A percentile compares a stretch with the other conserved stretches of the same genome.
These are phyloP conservation scores for Tridacna gigas DNA, from an alignment of 2,888 invertebrate genomes.

Conservation along the genomic window DNA sequence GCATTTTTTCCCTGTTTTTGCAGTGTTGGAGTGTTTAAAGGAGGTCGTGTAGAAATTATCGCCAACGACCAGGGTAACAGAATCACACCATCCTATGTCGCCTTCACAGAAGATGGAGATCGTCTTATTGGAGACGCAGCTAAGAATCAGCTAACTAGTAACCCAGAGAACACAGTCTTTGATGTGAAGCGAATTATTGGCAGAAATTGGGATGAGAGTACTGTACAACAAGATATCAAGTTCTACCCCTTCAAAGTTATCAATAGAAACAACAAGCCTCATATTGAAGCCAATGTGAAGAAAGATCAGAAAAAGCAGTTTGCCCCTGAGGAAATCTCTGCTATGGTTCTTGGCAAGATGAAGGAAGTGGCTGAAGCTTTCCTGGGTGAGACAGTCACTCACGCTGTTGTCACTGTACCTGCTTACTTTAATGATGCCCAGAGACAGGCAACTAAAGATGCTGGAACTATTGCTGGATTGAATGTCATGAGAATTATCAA, in stretches of 20 bases:
- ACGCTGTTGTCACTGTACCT: conserved; percentile 97
- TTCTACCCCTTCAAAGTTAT: conserved; percentile 98
- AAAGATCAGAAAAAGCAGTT: conserved; percentile 89
- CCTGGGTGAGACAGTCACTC: conserved; percentile 94
- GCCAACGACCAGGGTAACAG: conserved; percentile 99
- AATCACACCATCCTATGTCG: conserved; percentile 98
- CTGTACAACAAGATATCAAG: conserved; percentile 97
- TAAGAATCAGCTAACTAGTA: conserved; percentile 99
- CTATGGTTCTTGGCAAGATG: conserved; percentile 99
- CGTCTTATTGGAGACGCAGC: conserved; percentile 99
- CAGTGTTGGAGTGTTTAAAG: conserved; percentile 90
- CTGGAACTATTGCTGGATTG: conserved; percentile 96
- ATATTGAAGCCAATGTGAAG: conserved; percentile 89
- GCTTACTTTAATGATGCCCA: conserved; percentile 99
- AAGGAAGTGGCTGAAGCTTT: conserved; percentile 99
- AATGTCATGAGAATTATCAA: conserved; percentile 98
- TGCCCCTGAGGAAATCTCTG: conserved; percentile 99
- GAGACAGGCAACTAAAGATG: conserved; percentile 99
- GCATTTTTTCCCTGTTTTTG: conserved; percentile 23
- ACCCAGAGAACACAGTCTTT: conserved; percentile 99
- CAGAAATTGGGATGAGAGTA: conserved; percentile 95
- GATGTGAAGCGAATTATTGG: conserved; percentile 99
- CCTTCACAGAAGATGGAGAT: conserved; percentile 97
- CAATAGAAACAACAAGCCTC: conserved; percentile 95
- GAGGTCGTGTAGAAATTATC: conserved; percentile 98